A percentile compares a stretch with the other conserved stretches of the same genome.
Conservation (phyloP, 1,140 invertebrate species). For the Drosophila parabipectinata region DNA sequence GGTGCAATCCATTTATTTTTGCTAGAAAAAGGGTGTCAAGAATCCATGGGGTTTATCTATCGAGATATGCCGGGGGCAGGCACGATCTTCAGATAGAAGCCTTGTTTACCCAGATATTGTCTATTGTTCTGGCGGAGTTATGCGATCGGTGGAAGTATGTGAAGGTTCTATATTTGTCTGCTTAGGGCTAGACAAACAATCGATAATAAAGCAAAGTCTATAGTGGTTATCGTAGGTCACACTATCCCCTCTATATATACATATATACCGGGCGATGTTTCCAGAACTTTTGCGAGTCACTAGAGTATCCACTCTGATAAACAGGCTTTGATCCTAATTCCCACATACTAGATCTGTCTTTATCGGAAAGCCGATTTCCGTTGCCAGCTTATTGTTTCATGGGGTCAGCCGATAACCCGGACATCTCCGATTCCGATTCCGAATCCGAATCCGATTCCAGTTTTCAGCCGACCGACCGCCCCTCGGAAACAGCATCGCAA, state of each 20-base stretch:
- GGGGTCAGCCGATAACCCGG: conserved; percentile 23
- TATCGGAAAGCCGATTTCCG: conserved; percentile 8
- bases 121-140: conserved; percentile 27
- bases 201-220: conserved; percentile 11
- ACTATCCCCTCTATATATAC: conserved; percentile 1
- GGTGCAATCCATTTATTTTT: not conserved
- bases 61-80: conserved; percentile 22
- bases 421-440: not conserved
- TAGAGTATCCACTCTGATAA: not conserved
- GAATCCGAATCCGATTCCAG: not conserved
- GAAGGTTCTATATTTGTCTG: conserved; percentile 43
- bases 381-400: conserved; percentile 14
- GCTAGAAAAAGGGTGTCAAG: conserved; percentile 1
- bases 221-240: conserved; percentile 26
- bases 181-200: conserved; percentile 30
- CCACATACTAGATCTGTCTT: not conserved
- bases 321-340: conserved; percentile 3
- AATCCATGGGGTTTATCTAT: conserved; percentile 24
- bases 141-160: conserved; percentile 32
- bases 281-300: conserved; percentile 9
- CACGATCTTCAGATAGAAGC: conserved; percentile 36
- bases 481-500: conserved; percentile 36
- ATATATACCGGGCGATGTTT: not conserved
- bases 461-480: conserved; percentile 6
- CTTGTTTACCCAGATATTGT: conserved; percentile 37